A percentile compares a stretch with the other conserved stretches of the same genome.
Conservation (phyloP, 2,888 invertebrate species). For the Nemapogon koenigi region DNA sequence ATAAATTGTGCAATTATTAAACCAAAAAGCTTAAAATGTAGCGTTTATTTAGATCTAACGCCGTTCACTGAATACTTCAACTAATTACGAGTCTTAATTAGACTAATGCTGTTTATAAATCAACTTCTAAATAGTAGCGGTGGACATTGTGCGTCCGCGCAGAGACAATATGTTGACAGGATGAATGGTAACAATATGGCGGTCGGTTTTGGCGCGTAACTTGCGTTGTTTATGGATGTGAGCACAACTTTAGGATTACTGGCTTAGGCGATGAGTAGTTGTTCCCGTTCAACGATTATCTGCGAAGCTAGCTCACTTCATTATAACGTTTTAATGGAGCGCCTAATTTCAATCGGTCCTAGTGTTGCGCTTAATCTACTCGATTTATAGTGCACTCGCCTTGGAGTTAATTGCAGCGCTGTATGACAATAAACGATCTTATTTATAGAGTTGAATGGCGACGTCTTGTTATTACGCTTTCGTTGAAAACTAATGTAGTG, state of each 20-base stretch:
- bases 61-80: constrained; percentile 19
- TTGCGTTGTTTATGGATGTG: constrained; percentile 49
- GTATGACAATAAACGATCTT: background rate
- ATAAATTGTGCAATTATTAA: constrained; percentile 6
- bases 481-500: background rate
- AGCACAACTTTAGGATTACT: constrained; percentile 53
- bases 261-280: constrained; percentile 55
- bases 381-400: background rate
- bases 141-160: constrained; percentile 41
- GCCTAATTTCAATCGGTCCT: constrained; percentile 55
- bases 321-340: constrained; percentile 49
- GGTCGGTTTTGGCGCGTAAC: constrained; percentile 52
- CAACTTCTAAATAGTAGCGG: constrained; percentile 49
- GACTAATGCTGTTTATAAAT: constrained; percentile 49
- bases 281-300: constrained; percentile 55
- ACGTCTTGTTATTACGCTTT: background rate
- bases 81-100: constrained; percentile 58
- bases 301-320: constrained; percentile 37
- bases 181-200: constrained; percentile 57
- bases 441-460: background rate
- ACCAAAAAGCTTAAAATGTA: constrained; percentile 15
- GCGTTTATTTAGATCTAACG: constrained; percentile 1
- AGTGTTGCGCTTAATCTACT: constrained; percentile 1
- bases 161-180: constrained; percentile 61
- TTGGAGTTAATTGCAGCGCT: background rate